Percentiles rank a stretch among this genome's conserved stretches.
Evolutionary conservation across 1,140 invertebrate genomes (phyloP).

Genomic region (Ladona fulva): DNA sequence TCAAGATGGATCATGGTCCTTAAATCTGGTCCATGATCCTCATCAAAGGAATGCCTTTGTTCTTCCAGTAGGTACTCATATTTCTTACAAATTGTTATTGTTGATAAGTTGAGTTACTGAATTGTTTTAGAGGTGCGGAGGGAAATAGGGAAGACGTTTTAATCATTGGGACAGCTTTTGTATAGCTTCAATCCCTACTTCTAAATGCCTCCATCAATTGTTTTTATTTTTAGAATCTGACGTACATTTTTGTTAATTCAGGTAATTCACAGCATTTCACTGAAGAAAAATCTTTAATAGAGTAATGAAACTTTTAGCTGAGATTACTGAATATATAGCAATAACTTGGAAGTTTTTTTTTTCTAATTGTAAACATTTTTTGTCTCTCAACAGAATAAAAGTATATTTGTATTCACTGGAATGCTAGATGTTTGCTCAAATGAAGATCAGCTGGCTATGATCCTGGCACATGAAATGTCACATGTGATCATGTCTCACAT

Average conservation of each 20-base stretch:
- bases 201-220: too few relatives aligned
- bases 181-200: not conserved
- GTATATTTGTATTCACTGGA: slow-evolving; percentile 52
- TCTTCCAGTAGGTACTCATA: slow-evolving; percentile 36
- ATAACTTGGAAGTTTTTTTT: too few relatives aligned
- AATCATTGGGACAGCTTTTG: not conserved
- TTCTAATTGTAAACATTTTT: slow-evolving; percentile 8
- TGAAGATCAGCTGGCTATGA: slow-evolving; percentile 49
- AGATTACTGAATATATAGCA: too few relatives aligned
- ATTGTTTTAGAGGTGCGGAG: not conserved
- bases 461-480: slow-evolving; percentile 57
- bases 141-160: not conserved
- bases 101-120: slow-evolving; percentile 11
- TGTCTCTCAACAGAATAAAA: slow-evolving; percentile 36
- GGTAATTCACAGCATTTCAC: too few relatives aligned
- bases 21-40: slow-evolving; percentile 39
- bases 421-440: slow-evolving; percentile 43
- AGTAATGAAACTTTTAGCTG: too few relatives aligned
- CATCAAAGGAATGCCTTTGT: slow-evolving; percentile 42
- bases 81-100: slow-evolving; percentile 15
- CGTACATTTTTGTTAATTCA: too few relatives aligned
- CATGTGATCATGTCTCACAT: slow-evolving; percentile 51
- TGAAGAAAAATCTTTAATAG: too few relatives aligned
- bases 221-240: too few relatives aligned
- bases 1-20: slow-evolving; percentile 37